Evolutionary conservation across 2,113 vertebrate species (phyloP).

Genomic region (Podarcis cretensis): DNA sequence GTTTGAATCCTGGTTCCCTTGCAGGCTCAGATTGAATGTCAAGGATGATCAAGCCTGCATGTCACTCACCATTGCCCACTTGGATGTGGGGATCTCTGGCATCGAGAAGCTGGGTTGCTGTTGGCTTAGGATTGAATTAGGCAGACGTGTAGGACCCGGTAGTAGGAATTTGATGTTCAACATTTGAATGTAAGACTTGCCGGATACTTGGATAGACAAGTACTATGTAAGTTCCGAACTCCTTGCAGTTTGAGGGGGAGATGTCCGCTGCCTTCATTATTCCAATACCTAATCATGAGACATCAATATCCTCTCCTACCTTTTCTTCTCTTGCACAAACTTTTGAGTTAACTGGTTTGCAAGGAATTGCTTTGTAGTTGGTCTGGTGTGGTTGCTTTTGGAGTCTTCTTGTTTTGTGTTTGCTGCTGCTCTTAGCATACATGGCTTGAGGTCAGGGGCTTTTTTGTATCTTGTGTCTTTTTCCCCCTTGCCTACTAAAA

Average conservation of each 20-base stretch:
- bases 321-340: neutral
- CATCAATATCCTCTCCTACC: neutral
- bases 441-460: slow-evolving; percentile 38
- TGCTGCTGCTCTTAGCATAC: slow-evolving; percentile 36
- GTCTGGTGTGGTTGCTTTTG: neutral
- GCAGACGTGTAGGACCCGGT: neutral
- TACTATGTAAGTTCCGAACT: neutral
- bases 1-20: neutral
- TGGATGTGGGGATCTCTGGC: neutral
- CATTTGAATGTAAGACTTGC: slow-evolving; percentile 14
- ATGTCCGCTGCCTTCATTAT: slow-evolving; percentile 18
- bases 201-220: neutral
- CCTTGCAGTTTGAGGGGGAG: slow-evolving; percentile 15
- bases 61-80: neutral
- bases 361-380: neutral
- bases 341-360: neutral
- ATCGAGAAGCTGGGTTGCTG: neutral
- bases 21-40: neutral
- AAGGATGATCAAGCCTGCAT: neutral
- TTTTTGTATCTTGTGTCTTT: slow-evolving; percentile 48
- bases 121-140: neutral
- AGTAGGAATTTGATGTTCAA: neutral
- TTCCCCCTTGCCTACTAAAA: neutral
- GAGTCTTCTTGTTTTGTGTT: slow-evolving; percentile 6
- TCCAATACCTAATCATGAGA: neutral